phyloP scores from a whole-genome alignment of 2,888 invertebrate genomes.

The Invenusta paracnida region DNA sequence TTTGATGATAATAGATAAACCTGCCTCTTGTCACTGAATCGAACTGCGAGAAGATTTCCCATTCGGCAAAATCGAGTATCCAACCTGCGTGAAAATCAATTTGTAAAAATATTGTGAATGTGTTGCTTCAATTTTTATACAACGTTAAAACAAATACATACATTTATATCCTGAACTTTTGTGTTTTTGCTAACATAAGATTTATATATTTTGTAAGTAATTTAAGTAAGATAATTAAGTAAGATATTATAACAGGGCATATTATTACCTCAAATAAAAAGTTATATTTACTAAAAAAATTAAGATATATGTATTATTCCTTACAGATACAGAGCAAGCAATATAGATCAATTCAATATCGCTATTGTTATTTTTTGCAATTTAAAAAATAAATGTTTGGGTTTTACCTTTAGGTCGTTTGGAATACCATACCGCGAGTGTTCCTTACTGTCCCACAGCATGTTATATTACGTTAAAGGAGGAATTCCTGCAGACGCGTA shows the following conservation, averaged over 20 bases:
- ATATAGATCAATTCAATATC: not conserved
- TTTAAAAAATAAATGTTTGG: not conserved
- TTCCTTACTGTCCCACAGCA: not conserved
- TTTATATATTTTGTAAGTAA: not conserved
- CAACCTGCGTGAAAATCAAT: not conserved
- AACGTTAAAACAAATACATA: not conserved
- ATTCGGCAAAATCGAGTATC: not conserved
- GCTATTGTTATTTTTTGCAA: not conserved
- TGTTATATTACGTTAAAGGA: not conserved
- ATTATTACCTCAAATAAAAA: no score
- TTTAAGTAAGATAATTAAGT: no score
- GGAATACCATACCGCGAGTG: not conserved
- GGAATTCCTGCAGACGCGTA: not conserved
- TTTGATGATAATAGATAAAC: not conserved
- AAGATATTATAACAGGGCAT: no score
- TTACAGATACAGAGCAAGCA: not conserved
- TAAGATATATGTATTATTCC: not conserved
- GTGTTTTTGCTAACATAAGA: not conserved
- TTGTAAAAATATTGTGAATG: not conserved
- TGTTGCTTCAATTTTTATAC: not conserved
- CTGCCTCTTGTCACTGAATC: not conserved
- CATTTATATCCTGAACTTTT: not conserved
- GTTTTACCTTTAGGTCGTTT: not conserved
- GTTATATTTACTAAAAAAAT: no score
- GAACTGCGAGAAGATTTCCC: not conserved